Conservation (phyloP, 2,113 vertebrate species). For the Argyrosomus japonicus region DNA sequence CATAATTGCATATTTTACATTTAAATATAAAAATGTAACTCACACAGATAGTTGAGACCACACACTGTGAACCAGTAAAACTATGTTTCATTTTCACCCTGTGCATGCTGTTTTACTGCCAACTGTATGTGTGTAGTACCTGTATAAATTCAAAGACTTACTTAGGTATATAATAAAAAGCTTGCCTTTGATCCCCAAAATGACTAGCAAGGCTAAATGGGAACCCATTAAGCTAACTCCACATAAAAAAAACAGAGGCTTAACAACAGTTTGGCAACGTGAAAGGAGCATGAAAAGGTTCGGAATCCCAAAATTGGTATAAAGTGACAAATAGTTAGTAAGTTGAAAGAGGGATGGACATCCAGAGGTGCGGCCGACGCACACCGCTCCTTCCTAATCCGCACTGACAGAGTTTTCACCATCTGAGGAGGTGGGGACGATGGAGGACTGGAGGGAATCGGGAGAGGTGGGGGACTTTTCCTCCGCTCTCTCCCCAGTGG, state of each 20-base stretch:
- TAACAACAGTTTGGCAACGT: conserved; percentile 56
- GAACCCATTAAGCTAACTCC: conserved; percentile 47
- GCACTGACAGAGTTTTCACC: conserved; percentile 84
- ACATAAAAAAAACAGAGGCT: conserved; percentile 44
- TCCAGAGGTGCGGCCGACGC: conserved; percentile 61
- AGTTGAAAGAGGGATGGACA: conserved; percentile 65
- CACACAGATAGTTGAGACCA: conserved; percentile 32
- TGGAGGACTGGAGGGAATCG: conserved; percentile 56
- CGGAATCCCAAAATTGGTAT: conserved; percentile 74
- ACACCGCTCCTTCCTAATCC: conserved; percentile 77
- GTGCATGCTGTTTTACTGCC: conserved; percentile 33
- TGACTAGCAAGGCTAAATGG: conserved; percentile 31
- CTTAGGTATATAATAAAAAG: conserved; percentile 31
- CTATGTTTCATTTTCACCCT: conserved; percentile 11
- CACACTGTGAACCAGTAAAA: conserved; percentile 34
- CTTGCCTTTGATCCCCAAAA: conserved; percentile 58
- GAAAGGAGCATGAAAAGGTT: conserved; percentile 63
- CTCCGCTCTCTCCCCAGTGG: conserved; percentile 68
- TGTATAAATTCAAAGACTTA: conserved; percentile 32
- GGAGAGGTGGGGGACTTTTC: conserved; percentile 70
- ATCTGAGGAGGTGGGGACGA: conserved; percentile 64
- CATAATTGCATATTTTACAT: neutral
- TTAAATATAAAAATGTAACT: conserved; percentile 18
- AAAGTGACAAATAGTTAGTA: conserved; percentile 70
- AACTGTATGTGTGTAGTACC: conserved; percentile 20